Conservation (phyloP, 2,113 vertebrate species). For the Anolis sagrei region DNA sequence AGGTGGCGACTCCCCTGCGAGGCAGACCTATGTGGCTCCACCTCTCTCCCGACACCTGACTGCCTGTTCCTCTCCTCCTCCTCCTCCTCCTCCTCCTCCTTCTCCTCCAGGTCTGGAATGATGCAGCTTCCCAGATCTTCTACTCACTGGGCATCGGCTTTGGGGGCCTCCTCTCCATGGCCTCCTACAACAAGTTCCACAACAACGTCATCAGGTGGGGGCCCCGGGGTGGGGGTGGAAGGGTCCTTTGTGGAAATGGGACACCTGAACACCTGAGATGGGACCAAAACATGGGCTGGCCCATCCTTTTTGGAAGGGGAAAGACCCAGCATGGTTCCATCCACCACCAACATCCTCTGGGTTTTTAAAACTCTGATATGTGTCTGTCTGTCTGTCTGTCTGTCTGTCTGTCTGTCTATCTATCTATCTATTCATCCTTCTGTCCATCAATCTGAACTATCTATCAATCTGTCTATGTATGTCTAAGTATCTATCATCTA, state of each 20-base stretch:
- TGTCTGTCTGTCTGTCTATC: too few relatives aligned
- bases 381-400: too few relatives aligned
- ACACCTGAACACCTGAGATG: too few relatives aligned
- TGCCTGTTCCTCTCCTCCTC: too few relatives aligned
- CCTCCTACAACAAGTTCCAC: conserved; percentile 92
- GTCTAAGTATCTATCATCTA: too few relatives aligned
- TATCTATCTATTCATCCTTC: too few relatives aligned
- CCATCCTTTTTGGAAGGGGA: background rate
- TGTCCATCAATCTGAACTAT: too few relatives aligned
- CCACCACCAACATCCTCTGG: background rate
- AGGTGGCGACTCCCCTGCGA: too few relatives aligned
- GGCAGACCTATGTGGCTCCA: too few relatives aligned
- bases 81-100: fast-evolving
- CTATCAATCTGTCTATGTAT: too few relatives aligned
- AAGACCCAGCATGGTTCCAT: fast-evolving
- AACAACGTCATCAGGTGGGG: conserved; percentile 77
- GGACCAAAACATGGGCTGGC: background rate
- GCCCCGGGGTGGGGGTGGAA: fast-evolving
- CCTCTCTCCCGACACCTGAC: too few relatives aligned
- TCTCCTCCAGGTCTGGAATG: conserved; percentile 88
- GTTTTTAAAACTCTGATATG: background rate
- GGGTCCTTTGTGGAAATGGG: background rate
- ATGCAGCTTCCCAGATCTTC: conserved; percentile 92
- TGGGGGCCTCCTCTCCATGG: conserved; percentile 93
- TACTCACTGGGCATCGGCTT: conserved; percentile 92